Evolutionary conservation across 1,140 invertebrate species (phyloP), one percentile per base, ranked within the genome.

Genomic region (Mya arenaria): DNA sequence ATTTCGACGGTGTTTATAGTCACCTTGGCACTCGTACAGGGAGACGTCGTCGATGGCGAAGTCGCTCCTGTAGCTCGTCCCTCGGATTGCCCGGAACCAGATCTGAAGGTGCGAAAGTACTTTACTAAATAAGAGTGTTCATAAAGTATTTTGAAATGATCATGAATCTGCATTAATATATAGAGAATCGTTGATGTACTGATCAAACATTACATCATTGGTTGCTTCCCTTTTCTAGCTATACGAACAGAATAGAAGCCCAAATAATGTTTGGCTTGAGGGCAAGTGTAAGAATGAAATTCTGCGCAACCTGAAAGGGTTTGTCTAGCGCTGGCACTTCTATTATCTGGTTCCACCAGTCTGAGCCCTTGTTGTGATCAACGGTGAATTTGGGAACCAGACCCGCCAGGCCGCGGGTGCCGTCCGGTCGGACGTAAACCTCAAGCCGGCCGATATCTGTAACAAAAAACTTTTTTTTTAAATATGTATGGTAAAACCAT

Each of bases 261-360:
- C n/a, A n/a, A n/a, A n/a, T n/a, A n/a, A n/a, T n/a, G n/a, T n/a
- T n/a, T n/a, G n/a, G n/a, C n/a, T n/a, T n/a, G n/a, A n/a, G n/a
- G n/a, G n/a, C n/a, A n/a, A n/a, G n/a, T n/a, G n/a, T n/a, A n/a
- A n/a, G n/a, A n/a, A n/a, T n/a, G n/a, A n/a, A n/a, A n/a, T n/a
- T n/a, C n/a, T n/a, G n/a, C n/a, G n/a, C n/a, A n/a, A 78, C 75
- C 44, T 66, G 62, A 23, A 78, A 78, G 19, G 75, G 63, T 58
- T 78, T 36, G n/a, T 44, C 15, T 34, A 62, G 62, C 23, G 4
- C 13, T 55, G 32, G 30, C 13, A 78, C 17, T 23, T 8, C 41
- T 10, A 78, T 66, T 10, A 1, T 41, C 19, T 78, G 8, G 8
- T 68, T 32, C 30, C 37, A 55, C 75, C 75, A 78, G 5, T 65